Evolutionary conservation across 2,888 invertebrate species (phyloP).

Genomic region (Yponomeuta plumbellus): DNA sequence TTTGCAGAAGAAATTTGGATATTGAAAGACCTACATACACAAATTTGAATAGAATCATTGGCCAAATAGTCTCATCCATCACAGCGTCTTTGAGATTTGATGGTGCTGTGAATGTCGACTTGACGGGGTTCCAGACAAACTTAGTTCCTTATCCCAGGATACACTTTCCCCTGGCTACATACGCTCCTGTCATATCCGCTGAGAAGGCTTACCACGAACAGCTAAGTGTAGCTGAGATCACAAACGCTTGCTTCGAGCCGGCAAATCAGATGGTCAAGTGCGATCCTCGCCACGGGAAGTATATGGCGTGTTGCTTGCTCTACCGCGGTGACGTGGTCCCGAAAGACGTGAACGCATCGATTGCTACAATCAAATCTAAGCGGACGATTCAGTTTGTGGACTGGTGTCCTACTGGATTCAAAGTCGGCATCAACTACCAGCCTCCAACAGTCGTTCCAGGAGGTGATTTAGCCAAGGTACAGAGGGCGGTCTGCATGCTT

Average conservation of each 20-base stretch:
- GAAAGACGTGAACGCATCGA: constrained; percentile 95
- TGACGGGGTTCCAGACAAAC: constrained; percentile 95
- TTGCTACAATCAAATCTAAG: constrained; percentile 95
- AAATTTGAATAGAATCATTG: constrained; percentile 91
- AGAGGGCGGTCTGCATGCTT: constrained; percentile 98
- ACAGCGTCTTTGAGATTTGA: constrained; percentile 89
- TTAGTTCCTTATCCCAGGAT: constrained; percentile 90
- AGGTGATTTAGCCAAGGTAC: constrained; percentile 91
- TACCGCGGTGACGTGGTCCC: constrained; percentile 96
- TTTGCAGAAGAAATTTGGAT: constrained; percentile 89
- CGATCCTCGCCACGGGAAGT: constrained; percentile 87
- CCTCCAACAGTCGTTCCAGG: constrained; percentile 87
- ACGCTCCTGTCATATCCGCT: constrained; percentile 93
- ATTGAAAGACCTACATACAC: constrained; percentile 92
- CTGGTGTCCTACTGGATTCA: constrained; percentile 89
- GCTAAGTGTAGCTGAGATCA: constrained; percentile 92
- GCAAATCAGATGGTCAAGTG: constrained; percentile 92
- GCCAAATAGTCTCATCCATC: constrained; percentile 90
- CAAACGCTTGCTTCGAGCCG: constrained; percentile 95
- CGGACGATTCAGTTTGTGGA: constrained; percentile 94
- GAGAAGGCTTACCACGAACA: constrained; percentile 95
- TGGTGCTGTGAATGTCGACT: constrained; percentile 92
- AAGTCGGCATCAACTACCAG: constrained; percentile 88
- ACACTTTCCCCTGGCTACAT: constrained; percentile 92
- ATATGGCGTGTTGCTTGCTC: constrained; percentile 95